phyloP scores from a whole-genome alignment of 2,113 vertebrate genomes.

The Oostethus manadensis region DNA sequence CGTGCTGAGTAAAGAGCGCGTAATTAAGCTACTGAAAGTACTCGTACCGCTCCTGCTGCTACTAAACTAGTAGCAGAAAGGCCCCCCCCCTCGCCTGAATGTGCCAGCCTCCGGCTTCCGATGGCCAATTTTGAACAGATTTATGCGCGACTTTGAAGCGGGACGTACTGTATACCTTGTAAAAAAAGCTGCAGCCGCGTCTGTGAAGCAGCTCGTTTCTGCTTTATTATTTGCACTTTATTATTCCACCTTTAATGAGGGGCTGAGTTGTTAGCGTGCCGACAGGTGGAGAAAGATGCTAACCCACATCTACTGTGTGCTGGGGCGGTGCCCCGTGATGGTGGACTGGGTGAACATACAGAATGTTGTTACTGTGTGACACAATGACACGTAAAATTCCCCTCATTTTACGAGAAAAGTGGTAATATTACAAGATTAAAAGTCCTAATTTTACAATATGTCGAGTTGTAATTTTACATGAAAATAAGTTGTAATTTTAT shows the following conservation, averaged over 20 bases:
- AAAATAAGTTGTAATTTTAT: no score
- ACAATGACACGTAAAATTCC: no score
- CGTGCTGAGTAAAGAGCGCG: not conserved
- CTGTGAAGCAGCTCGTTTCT: slow-evolving; percentile 39
- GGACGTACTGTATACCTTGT: slow-evolving; percentile 22
- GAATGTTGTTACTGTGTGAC: no score
- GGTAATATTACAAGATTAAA: no score
- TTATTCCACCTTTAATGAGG: slow-evolving; percentile 19
- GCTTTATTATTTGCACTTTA: no score
- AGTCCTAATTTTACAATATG: no score
- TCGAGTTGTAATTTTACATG: no score
- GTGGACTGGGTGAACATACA: no score
- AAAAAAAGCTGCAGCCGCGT: slow-evolving; percentile 30
- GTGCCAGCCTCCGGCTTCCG: not conserved
- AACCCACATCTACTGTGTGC: no score
- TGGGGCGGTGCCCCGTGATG: no score
- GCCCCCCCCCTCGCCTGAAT: not conserved
- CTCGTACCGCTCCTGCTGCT: not conserved
- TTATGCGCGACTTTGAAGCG: slow-evolving; percentile 36
- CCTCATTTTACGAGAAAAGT: no score
- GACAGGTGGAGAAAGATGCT: not conserved
- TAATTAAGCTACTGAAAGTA: not conserved
- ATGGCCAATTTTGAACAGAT: slow-evolving; percentile 22
- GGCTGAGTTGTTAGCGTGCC: slow-evolving; percentile 1
- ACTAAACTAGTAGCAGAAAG: no score